Conservation (phyloP, 2,113 vertebrate species). For the Cervus canadensis region DNA sequence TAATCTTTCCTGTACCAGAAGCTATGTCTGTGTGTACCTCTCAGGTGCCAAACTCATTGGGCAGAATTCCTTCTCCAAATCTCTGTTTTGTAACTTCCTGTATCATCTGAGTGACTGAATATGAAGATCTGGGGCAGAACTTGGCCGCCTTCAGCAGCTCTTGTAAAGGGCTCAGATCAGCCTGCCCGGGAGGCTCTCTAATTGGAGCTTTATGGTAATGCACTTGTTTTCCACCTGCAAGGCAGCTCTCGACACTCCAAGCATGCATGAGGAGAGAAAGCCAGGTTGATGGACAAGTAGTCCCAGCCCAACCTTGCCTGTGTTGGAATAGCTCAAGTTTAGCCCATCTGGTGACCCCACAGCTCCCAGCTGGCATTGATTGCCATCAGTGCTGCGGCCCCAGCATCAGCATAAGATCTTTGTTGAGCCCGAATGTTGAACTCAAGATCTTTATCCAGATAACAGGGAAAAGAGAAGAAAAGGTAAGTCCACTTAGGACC, state of each 20-base stretch:
- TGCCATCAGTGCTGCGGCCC: not conserved
- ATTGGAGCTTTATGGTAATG: conserved; percentile 57
- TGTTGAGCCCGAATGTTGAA: not conserved
- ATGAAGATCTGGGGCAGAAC: conserved; percentile 42
- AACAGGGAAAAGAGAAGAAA: not conserved
- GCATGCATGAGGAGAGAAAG: not conserved
- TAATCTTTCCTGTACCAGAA: not conserved
- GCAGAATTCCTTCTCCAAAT: not conserved
- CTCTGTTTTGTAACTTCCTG: not conserved
- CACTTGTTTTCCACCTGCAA: conserved; percentile 28
- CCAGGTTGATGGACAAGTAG: conserved; percentile 17
- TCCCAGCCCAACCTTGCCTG: not conserved
- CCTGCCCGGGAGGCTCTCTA: conserved; percentile 17
- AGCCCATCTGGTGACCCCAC: not conserved
- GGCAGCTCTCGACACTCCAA: conserved; percentile 7
- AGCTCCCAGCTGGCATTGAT: not conserved
- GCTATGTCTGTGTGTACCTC: not conserved
- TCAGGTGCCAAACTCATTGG: not conserved
- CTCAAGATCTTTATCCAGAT: not conserved
- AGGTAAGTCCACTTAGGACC: not conserved
- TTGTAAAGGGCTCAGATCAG: conserved; percentile 24
- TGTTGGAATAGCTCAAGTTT: not conserved
- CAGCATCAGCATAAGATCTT: not conserved
- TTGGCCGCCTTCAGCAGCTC: not conserved
- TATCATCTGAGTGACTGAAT: conserved; percentile 3